Base-by-base conservation (phyloP, 2,113 vertebrate genomes). In the Empidonax alnorum region DNA sequence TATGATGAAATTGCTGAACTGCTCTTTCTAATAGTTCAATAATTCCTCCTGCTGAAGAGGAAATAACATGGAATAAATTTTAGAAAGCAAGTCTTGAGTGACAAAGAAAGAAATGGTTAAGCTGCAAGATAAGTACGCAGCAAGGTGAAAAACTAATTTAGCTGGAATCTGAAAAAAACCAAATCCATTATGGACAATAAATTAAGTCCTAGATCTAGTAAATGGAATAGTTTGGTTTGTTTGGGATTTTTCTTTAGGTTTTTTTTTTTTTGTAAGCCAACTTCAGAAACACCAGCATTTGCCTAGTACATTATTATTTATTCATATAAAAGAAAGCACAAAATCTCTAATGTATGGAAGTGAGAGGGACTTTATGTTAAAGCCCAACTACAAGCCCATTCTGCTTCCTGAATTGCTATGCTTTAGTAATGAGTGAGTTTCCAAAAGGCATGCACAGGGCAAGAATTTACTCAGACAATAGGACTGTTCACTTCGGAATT, bases 401-500 rank as follows among this genome's bases (percentile, higher is more conserved):
- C 58, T 85, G 39, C 59, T 90, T 81, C 67, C 58, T 58, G 28
- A 82, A 69, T 52, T 76, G 22, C 50, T 59, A 6, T 10, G 16
- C 22, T 58, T 83, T 18, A 66, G 19, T 31, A 69, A 7, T 31
- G 30, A 87, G 50, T 2, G 24, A 27, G 30, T 69, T 87, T 91
- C 71, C n/a, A 83, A 53, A 55, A 94, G 55, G 52, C 44, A 72
- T 0, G 6, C 66, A 79, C 28, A 62, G 39, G 71, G 46, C 72
- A 95, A 82, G 91, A 89, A 95, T 66, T 69, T 62, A 66, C 66
- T 68, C 61, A 90, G 81, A 87, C 53, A 89, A 92, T 25, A 42
- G 16, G 23, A 79, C 75, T 31, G 84, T 76, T 94, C 49, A 52
- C 28, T 88, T 73, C 7, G 4, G 72, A 68, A 84, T 87, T 89